These are phyloP conservation scores for Rhagoletis zephyria DNA, from an alignment of 1,140 invertebrate genomes.

Conservation along the genomic window DNA sequence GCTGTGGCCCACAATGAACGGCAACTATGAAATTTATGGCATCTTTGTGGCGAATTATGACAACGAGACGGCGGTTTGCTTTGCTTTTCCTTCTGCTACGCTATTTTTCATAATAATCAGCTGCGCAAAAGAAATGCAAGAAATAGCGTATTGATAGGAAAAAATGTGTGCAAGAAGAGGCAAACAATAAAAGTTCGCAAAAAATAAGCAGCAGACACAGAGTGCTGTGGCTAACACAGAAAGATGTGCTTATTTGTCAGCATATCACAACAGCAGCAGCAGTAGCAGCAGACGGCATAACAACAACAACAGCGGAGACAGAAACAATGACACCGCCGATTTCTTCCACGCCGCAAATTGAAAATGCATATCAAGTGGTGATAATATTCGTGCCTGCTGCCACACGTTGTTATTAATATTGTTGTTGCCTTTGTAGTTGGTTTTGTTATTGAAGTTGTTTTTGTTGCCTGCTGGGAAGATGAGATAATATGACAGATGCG, in stretches of 20 bases:
- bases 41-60: slow-evolving; percentile 10
- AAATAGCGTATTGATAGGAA: not conserved
- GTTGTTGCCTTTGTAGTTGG: not conserved
- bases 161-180: not conserved
- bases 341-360: slow-evolving; percentile 4
- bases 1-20: not conserved
- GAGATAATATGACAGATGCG: not conserved
- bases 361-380: slow-evolving; percentile 28
- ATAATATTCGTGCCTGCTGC: slow-evolving; percentile 25
- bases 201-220: not conserved
- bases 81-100: not conserved
- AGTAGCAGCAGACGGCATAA: too few species aligned
- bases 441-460: too few species aligned
- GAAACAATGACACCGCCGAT: not conserved
- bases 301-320: not conserved
- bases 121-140: not conserved
- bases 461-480: not conserved
- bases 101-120: not conserved
- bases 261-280: too few species aligned
- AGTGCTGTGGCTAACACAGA: not conserved
- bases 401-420: slow-evolving; percentile 1
- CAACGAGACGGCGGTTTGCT: not conserved
- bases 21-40: slow-evolving; percentile 34
- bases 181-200: not conserved
- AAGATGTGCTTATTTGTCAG: not conserved